phyloP scores from a whole-genome alignment of 2,113 vertebrate genomes.

The Perca schrenkii region DNA sequence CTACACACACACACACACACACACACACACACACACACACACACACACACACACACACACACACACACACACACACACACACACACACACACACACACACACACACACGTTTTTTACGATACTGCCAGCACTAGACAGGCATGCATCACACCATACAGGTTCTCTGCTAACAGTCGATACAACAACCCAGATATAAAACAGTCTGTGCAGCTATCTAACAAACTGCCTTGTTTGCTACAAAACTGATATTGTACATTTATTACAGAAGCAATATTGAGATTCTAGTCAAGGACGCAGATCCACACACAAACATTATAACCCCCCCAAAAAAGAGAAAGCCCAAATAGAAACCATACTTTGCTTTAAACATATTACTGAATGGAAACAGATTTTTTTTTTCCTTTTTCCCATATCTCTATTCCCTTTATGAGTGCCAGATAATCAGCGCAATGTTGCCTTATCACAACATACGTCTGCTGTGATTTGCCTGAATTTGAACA shows the following conservation, averaged over 20 bases:
- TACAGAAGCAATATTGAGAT: slow-evolving; percentile 44
- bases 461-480: slow-evolving; percentile 26
- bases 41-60: not conserved
- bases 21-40: slow-evolving; percentile 33
- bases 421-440: slow-evolving; percentile 27
- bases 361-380: slow-evolving; percentile 22
- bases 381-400: not conserved
- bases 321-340: not conserved
- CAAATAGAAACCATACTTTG: slow-evolving; percentile 36
- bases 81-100: slow-evolving; percentile 39
- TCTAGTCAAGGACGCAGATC: slow-evolving; percentile 48
- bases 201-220: slow-evolving; percentile 31
- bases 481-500: slow-evolving; percentile 35
- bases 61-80: slow-evolving; percentile 29
- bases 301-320: slow-evolving; percentile 38
- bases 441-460: slow-evolving; percentile 14
- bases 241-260: slow-evolving; percentile 47
- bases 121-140: slow-evolving; percentile 40
- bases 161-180: slow-evolving; percentile 25
- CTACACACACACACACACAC: slow-evolving; percentile 34
- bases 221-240: slow-evolving; percentile 44
- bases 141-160: slow-evolving; percentile 59
- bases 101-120: slow-evolving; percentile 13
- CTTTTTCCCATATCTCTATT: slow-evolving; percentile 6
- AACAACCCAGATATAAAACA: slow-evolving; percentile 25